Base-by-base conservation (phyloP, 2,888 invertebrate species). In the Blera fallax region DNA sequence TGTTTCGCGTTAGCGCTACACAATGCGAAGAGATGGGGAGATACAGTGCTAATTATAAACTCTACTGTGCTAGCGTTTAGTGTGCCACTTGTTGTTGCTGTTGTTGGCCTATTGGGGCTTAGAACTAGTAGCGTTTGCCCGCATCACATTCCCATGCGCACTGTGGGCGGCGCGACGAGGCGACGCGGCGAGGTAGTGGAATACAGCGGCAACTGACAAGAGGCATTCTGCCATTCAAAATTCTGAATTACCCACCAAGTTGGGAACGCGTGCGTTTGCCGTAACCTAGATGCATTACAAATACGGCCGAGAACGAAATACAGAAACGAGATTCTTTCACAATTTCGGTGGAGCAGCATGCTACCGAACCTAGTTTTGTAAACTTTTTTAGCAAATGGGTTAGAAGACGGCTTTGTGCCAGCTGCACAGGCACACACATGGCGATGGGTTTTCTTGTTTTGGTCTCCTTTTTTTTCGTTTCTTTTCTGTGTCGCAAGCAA, bases 261-360 rank as follows among this genome's bases (percentile, higher is more conserved):
- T 73, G 62, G 52, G 54, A 79, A 79, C 54, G 83, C 37, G n/a
- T 24, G 50, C 29, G 40, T 34, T 54, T 11, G 37, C 48, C 37
- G 54, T 76, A 80, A 84, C 84, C 84, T 45, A 84, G 58, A 76
- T 84, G 70, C 80, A 84, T 84, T 18, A 29, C 37, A 69, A 83
- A 58, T 70, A 34, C 56, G 69, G 43, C 43, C 29, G n/a, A 80
- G 64, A 80, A 58, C 16, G 69, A 64, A 62, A 37, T 14, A 54
- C n/a, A 50, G 29, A 40, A 52, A 60, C 34, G 37, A 74, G 74
- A 76, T 70, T 80, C 69, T 74, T 65, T 65, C 27, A 65, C 64
- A 84, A 52, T 60, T 84, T 74, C 37, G 74, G 50, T 48, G 27
- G 24, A 32, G 14, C 48, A 18, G 14, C 37, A 16, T 14, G 4